Conservation (phyloP, 2,113 vertebrate species). For the Nesoenas mayeri region DNA sequence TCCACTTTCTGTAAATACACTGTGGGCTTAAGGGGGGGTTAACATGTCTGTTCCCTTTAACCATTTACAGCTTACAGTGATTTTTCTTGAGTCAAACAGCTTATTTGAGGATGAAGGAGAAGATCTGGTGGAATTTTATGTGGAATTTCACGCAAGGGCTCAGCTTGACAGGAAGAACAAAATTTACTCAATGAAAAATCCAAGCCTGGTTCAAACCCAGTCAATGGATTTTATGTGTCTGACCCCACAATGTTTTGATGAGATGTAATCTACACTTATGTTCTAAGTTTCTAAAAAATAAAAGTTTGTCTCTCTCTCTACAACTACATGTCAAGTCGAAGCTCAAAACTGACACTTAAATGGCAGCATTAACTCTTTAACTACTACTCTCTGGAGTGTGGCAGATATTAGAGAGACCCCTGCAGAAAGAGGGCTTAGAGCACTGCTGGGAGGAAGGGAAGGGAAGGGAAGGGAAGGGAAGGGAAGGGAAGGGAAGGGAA, state of each 20-base stretch:
- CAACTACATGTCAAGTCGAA: neutral
- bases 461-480: neutral
- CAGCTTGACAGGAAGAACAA: neutral
- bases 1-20: neutral
- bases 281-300: neutral
- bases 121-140: neutral
- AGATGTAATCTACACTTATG: neutral
- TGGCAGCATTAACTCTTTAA: neutral
- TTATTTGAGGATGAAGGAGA: neutral
- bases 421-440: neutral
- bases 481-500: neutral
- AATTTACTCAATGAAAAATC: neutral
- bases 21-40: neutral
- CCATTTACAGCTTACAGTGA: neutral
- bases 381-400: neutral
- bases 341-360: neutral
- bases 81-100: neutral
- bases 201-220: neutral
- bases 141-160: neutral
- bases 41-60: neutral
- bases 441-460: neutral
- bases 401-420: neutral
- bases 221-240: rapidly evolving
- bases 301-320: neutral
- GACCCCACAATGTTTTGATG: neutral